Evolutionary conservation across 1,140 invertebrate species (phyloP).

Genomic region (Phymastichus coffea): DNA sequence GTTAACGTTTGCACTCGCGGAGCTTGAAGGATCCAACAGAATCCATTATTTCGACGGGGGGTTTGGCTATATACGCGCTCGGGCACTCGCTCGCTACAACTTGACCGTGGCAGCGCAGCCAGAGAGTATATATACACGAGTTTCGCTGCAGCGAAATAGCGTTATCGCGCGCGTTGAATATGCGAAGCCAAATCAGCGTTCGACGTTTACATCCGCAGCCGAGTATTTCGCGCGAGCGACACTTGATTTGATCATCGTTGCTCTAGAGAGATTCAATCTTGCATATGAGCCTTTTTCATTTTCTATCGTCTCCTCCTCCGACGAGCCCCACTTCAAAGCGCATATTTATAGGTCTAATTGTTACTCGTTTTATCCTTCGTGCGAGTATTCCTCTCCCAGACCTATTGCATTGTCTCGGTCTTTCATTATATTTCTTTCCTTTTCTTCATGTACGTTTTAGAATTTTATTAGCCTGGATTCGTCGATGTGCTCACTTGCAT

Average conservation of each 20-base stretch:
- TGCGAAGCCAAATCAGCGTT: neutral
- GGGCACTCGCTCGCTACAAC: no score
- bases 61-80: no score
- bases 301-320: no score
- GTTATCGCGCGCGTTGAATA: neutral
- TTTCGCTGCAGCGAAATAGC: neutral
- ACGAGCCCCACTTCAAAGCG: no score
- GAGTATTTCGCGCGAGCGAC: neutral
- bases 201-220: neutral
- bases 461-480: conserved; percentile 22
- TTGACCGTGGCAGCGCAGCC: neutral
- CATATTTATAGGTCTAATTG: no score
- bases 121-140: neutral
- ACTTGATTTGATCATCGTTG: no score
- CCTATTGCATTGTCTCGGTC: conserved; percentile 14
- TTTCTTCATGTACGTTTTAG: no score
- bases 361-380: no score
- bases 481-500: neutral
- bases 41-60: conserved; percentile 17
- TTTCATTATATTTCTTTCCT: conserved; percentile 9
- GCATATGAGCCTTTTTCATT: no score
- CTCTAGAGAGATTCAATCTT: no score
- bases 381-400: no score
- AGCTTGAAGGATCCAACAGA: conserved; percentile 10
- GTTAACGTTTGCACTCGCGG: neutral